Evolutionary conservation across 2,113 vertebrate species (phyloP), one percentile per base, ranked within the genome.

Genomic region (Hippoglossus stenolepis): DNA sequence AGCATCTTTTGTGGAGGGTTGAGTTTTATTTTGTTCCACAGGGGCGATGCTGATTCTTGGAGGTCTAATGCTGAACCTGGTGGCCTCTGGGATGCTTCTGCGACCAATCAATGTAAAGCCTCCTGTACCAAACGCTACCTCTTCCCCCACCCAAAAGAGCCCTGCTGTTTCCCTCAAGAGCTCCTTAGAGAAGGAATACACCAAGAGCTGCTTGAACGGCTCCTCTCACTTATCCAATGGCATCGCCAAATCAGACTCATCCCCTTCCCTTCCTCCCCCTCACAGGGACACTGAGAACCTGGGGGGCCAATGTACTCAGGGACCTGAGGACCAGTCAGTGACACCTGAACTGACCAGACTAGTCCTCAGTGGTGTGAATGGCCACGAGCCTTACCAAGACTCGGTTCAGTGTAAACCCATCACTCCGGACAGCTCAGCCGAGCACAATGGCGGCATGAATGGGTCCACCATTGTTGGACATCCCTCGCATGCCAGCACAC

Each of bases 41-140:
- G 97, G 97, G 35, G 94, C 97, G 5, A 94, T 99, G 85, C 82
- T 97, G 85, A 94, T 98, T 87, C 92, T 96, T 12, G 96, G 97
- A 23, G 97, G 96, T 49, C 93, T 98, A 77, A 95, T 93, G 95
- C 31, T 99, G 78, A 96, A 99, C 89, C 90, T 98, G 43, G 94
- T 98, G 57, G 96, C 97, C 60, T 94, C 97, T 43, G 97, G 95
- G 82, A 96, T 99, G 96, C 88, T 99, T 58, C 91, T 99, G 90
- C 89, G 94, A 65, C 96, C 96, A 1, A 77, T 88, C 60, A 65
- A 91, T 3, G 49, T 93, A 64, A 93, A 43, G 13, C 74, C 4
- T 0, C 53, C 89, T 0, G 38, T 45, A 11, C 64, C 82, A 40
- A 77, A 73, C 53, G 57, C 85, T 43, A 87, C 87, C 51, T 91